Evolutionary conservation across 1,140 invertebrate genomes (phyloP).

Genomic region (Acromyrmex charruanus): DNA sequence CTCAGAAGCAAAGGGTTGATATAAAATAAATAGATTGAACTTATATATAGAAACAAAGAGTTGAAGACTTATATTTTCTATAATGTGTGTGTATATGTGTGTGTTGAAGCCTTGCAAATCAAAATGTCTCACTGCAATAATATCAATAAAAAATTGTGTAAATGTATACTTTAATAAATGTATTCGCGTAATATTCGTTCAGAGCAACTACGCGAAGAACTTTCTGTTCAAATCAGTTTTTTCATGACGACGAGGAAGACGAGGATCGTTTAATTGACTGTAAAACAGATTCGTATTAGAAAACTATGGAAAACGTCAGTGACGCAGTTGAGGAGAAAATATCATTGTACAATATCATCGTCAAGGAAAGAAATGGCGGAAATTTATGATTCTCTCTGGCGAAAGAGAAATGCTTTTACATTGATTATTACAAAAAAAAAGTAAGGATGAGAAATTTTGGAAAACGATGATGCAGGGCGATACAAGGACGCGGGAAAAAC

Average conservation of each 20-base stretch:
- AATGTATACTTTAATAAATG: not conserved
- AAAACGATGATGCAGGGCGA: conserved; percentile 7
- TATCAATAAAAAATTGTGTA: not conserved
- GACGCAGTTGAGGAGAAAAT: not conserved
- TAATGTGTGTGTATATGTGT: too few relatives aligned
- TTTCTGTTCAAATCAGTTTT: not conserved
- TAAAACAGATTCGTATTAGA: conserved; percentile 33
- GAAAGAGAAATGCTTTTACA: conserved; percentile 31
- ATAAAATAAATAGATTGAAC: too few relatives aligned
- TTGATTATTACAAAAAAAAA: conserved; percentile 48
- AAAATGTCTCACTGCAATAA: not conserved
- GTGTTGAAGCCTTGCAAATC: not conserved
- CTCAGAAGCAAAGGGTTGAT: not conserved
- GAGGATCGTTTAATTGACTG: not conserved
- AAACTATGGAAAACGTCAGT: not conserved
- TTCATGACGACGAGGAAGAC: not conserved
- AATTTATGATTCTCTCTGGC: not conserved
- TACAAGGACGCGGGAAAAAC: not conserved
- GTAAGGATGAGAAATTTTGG: conserved; percentile 32
- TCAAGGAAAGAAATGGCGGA: not conserved
- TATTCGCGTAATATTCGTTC: too few relatives aligned
- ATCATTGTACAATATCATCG: conserved; percentile 9
- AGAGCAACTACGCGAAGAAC: not conserved
- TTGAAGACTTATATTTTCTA: too few relatives aligned
- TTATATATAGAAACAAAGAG: too few relatives aligned